Percentiles rank a stretch among this genome's conserved stretches.
These are phyloP conservation scores for Linnaemya tessellans DNA, from an alignment of 2,888 invertebrate species.

Conservation along the genomic window DNA sequence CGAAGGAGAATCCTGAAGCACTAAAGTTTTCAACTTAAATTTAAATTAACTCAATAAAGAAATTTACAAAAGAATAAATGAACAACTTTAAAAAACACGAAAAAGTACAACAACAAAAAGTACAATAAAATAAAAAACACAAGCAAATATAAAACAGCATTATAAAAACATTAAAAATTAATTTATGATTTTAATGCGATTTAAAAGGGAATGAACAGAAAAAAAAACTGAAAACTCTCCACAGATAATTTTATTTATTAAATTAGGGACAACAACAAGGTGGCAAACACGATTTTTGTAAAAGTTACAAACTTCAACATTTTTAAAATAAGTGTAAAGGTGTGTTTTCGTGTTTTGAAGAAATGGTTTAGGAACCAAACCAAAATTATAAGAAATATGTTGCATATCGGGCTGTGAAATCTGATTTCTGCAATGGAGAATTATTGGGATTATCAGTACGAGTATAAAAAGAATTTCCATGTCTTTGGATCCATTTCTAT, in stretches of 20 bases:
- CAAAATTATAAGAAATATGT: too few species aligned
- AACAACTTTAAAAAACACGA: constrained; percentile 17
- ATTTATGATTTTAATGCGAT: constrained; percentile 71
- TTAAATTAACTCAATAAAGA: constrained; percentile 70
- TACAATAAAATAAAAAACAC: constrained; percentile 40
- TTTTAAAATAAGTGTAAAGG: neutral
- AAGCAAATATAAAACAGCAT: constrained; percentile 61
- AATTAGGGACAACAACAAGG: constrained; percentile 4
- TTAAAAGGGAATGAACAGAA: constrained; percentile 30
- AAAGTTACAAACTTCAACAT: neutral
- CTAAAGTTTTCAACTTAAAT: constrained; percentile 70
- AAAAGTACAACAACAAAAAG: constrained; percentile 28
- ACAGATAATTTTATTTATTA: constrained; percentile 22
- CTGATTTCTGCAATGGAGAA: too few species aligned
- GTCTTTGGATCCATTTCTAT: too few species aligned
- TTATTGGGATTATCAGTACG: too few species aligned
- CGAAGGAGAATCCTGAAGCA: constrained; percentile 55
- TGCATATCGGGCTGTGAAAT: too few species aligned
- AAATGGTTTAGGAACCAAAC: too few species aligned
- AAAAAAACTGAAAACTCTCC: constrained; percentile 1
- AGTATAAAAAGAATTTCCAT: too few species aligned
- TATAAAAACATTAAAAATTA: constrained; percentile 71
- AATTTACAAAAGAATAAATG: constrained; percentile 23
- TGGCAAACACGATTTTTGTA: neutral
- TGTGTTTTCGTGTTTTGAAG: too few species aligned